Evolutionary conservation across 1,140 invertebrate genomes (phyloP), one percentile per base, ranked within the genome.

Genomic region (Brachionus manjavacas): DNA sequence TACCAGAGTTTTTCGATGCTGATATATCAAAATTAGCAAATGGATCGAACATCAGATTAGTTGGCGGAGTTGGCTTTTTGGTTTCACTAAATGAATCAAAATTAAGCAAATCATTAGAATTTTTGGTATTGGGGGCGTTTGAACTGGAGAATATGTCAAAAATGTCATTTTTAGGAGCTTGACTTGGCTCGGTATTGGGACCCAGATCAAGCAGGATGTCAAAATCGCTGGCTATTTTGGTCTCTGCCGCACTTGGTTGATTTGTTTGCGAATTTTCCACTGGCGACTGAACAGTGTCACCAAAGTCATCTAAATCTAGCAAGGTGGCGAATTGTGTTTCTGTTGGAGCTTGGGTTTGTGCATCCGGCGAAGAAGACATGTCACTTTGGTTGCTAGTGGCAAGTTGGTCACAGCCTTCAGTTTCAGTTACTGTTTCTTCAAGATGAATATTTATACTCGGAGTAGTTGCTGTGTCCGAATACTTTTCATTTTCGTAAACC

Each of bases 41-140:
- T 49, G 72, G 72, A 49, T 76, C 72, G 14, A 76, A 76, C 72
- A 76, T 76, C 31, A 76, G 28, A 76, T 76, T 49, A 25, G 8
- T 76, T 25, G 72, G 72, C 31, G 43, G 39, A 9, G 16, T 25
- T 49, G 43, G 72, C 28, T 76, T 76, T 25, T 31, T 49, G 12
- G 76, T 35, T 64, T 80, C 8, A 20, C 16, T 9, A 46, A 76
- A 49, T 49, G 72, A 9, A 76, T 60, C 76, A 60, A 80, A 60
- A 35, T 60, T 60, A 20, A 80, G 31, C 23, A 80, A 80, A 64
- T 80, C 52, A 20, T 39, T 39, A 11, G 16, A 39, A 20, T 31
- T 64, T 60, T 60, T 14, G 14, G 12, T 64, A 2, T n/a, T 16
- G n/a, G 41, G 6, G 8, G 8, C 12, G 2, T 23, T 8, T 31